Conservation (phyloP, 1,140 invertebrate genomes). For the Gonioctena quinquepunctata region DNA sequence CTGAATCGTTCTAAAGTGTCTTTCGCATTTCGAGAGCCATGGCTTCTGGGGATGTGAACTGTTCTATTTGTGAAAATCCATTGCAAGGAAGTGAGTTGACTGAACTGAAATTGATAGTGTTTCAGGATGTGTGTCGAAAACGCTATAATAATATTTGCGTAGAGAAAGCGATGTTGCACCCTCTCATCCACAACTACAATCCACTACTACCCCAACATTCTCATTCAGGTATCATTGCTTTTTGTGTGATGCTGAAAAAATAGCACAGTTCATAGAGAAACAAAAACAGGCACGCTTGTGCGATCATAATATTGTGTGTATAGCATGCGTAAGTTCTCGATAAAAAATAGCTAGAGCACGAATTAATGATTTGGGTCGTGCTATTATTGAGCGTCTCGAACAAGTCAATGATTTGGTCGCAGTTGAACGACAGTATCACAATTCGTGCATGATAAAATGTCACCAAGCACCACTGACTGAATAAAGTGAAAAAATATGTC, state of each 20-base stretch:
- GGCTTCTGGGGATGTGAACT: neutral
- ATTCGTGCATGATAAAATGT: slow-evolving; percentile 4
- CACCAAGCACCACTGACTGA: neutral
- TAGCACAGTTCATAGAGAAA: neutral
- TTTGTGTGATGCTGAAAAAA: neutral
- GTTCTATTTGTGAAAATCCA: slow-evolving; percentile 16
- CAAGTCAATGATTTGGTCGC: slow-evolving; percentile 11
- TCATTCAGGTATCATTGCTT: neutral
- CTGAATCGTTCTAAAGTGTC: neutral
- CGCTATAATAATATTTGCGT: slow-evolving; percentile 8
- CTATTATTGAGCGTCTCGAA: slow-evolving; percentile 7
- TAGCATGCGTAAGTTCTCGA: neutral
- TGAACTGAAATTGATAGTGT: slow-evolving; percentile 7
- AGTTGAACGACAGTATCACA: slow-evolving; percentile 15
- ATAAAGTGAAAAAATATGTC: neutral
- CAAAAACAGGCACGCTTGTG: neutral
- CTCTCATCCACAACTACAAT: neutral
- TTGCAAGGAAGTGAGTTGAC: slow-evolving; percentile 3
- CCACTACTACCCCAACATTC: neutral
- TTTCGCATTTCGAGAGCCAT: neutral
- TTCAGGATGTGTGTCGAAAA: slow-evolving; percentile 16
- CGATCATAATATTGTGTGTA: slow-evolving; percentile 1
- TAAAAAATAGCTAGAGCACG: slow-evolving; percentile 11
- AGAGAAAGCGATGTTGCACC: neutral
- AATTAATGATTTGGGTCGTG: slow-evolving; percentile 6